Conservation (phyloP, 2,113 vertebrate species). For the Vombatus ursinus region DNA sequence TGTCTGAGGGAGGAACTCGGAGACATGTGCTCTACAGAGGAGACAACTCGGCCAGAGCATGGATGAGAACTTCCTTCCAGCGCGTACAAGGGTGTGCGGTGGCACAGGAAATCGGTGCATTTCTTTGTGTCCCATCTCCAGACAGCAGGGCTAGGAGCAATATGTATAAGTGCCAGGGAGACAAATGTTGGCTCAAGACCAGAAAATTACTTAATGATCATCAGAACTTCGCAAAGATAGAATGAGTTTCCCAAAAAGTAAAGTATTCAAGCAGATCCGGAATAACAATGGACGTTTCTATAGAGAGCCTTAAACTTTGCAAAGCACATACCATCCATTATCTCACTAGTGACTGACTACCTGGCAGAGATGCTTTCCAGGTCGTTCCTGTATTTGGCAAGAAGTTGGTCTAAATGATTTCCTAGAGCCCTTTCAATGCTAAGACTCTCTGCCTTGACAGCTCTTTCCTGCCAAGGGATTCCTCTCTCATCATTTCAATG, state of each 20-base stretch:
- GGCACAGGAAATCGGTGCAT: not conserved
- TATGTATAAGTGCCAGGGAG: not conserved
- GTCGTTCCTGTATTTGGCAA: not conserved
- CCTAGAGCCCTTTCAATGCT: not conserved
- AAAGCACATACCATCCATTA: not conserved
- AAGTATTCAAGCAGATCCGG: not conserved
- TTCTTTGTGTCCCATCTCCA: not conserved
- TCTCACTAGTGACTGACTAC: not conserved
- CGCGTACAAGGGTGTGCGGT: not conserved
- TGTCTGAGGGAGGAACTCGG: not conserved
- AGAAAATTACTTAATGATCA: not conserved
- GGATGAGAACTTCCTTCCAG: not conserved
- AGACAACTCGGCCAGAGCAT: not conserved
- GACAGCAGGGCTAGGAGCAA: not conserved
- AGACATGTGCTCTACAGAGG: not conserved
- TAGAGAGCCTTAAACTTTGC: not conserved
- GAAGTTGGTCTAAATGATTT: not conserved
- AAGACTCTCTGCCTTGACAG: not conserved
- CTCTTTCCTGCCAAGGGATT: not conserved
- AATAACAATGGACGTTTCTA: not conserved
- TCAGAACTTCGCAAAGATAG: not conserved
- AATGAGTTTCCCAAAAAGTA: not conserved
- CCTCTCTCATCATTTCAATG: not conserved
- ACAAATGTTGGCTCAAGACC: not conserved
- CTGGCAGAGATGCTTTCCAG: not conserved